phyloP scores from a whole-genome alignment of 2,113 vertebrate species.

The Ceyx margarethae region DNA sequence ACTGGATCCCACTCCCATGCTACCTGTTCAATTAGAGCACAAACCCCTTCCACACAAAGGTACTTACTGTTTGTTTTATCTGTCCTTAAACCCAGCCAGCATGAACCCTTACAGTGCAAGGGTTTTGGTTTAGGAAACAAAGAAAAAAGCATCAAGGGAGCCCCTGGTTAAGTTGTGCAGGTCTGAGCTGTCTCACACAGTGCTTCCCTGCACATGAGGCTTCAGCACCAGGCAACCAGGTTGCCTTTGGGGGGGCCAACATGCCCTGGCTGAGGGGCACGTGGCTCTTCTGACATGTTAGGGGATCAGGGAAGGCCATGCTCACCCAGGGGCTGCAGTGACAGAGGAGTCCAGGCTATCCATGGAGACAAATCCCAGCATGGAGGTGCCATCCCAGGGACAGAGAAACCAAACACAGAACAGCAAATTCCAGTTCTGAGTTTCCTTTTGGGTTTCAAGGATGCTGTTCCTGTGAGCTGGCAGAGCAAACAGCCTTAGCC shows the following conservation, averaged over 20 bases:
- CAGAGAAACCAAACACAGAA: background rate
- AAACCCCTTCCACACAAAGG: background rate
- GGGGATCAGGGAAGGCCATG: accelerated
- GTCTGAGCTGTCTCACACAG: background rate
- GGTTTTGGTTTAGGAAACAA: background rate
- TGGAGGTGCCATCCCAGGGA: background rate
- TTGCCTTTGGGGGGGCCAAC: background rate
- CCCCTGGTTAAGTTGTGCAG: accelerated
- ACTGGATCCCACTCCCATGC: background rate
- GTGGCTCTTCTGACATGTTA: background rate
- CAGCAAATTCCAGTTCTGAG: background rate
- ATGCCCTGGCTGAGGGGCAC: background rate
- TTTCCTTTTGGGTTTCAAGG: background rate
- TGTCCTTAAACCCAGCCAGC: background rate
- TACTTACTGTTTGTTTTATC: background rate
- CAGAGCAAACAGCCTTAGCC: background rate
- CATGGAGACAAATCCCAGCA: background rate
- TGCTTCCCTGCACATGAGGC: background rate
- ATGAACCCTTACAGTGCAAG: background rate
- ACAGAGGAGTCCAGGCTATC: background rate
- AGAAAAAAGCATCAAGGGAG: background rate
- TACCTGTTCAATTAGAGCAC: background rate
- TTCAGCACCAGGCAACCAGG: background rate
- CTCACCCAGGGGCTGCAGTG: background rate
- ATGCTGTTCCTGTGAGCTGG: background rate